Percentiles rank a stretch among this genome's conserved stretches.
phyloP scores from a whole-genome alignment of 2,888 invertebrate species.

The Sesia bembeciformis region DNA sequence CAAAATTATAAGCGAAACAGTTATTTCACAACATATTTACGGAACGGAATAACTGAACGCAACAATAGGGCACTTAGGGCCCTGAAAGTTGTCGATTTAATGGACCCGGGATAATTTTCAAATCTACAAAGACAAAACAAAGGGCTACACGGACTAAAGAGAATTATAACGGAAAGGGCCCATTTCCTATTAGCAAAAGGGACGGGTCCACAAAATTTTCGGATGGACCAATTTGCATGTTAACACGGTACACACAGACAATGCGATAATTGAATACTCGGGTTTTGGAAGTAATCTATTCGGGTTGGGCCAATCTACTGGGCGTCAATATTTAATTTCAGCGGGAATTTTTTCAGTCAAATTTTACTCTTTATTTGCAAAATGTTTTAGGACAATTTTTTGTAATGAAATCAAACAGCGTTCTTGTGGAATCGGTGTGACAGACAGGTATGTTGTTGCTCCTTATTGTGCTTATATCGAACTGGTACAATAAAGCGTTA shows the following conservation, averaged over 20 bases:
- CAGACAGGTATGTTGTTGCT: too few species aligned
- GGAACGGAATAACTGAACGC: background rate
- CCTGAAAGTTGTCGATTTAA: constrained; percentile 34
- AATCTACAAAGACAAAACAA: constrained; percentile 51
- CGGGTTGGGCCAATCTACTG: constrained; percentile 13
- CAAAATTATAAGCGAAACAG: background rate
- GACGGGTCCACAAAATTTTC: constrained; percentile 44
- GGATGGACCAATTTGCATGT: constrained; percentile 62
- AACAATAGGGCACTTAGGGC: constrained; percentile 12
- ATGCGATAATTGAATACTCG: constrained; percentile 54
- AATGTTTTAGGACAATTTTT: too few species aligned
- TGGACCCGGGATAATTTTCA: constrained; percentile 38
- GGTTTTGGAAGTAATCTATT: constrained; percentile 41
- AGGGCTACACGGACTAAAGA: constrained; percentile 27
- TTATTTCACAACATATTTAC: background rate
- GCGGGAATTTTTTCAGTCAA: constrained; percentile 14
- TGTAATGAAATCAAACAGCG: too few species aligned
- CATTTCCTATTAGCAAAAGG: constrained; percentile 54
- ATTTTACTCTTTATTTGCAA: background rate
- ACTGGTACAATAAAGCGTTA: too few species aligned
- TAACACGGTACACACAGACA: constrained; percentile 38
- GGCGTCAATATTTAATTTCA: constrained; percentile 38
- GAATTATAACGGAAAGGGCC: constrained; percentile 55
- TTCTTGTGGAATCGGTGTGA: too few species aligned
- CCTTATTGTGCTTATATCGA: too few species aligned